Conservation (phyloP, 2,888 invertebrate species). For the Coleophora flavipennella region DNA sequence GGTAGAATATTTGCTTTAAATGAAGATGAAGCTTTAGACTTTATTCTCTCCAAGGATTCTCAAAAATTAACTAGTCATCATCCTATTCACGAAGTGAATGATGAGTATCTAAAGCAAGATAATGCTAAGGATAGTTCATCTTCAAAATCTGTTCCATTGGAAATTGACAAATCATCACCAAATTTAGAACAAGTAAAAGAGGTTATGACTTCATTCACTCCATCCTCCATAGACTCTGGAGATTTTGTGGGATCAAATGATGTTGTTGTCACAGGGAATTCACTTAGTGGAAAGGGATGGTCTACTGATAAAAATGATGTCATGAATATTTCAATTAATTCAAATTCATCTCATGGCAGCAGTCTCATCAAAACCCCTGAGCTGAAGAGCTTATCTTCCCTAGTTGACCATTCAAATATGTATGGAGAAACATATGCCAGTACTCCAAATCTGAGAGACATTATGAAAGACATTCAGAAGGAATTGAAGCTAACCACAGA, state of each 20-base stretch:
- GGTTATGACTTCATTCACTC: constrained; percentile 26
- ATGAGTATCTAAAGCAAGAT: constrained; percentile 15
- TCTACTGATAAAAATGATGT: constrained; percentile 76
- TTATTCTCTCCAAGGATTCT: constrained; percentile 72
- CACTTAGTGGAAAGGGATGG: constrained; percentile 75
- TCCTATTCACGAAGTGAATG: constrained; percentile 13
- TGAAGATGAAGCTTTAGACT: constrained; percentile 81
- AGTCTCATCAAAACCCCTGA: constrained; percentile 66
- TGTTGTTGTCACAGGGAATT: constrained; percentile 72
- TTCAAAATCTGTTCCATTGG: constrained; percentile 18
- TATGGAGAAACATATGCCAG: constrained; percentile 41
- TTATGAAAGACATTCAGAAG: constrained; percentile 64
- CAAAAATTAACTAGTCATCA: constrained; percentile 32
- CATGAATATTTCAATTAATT: constrained; percentile 60
- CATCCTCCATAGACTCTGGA: constrained; percentile 43
- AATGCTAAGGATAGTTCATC: constrained; percentile 3
- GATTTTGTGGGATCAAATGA: constrained; percentile 45
- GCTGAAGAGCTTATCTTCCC: constrained; percentile 58
- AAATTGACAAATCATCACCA: constrained; percentile 42
- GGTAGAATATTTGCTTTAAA: constrained; percentile 70
- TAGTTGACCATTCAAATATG: constrained; percentile 49
- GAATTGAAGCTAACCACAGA: constrained; percentile 51
- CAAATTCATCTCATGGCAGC: constrained; percentile 67
- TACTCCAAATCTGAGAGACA: constrained; percentile 74
- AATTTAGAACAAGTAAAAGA: constrained; percentile 34